Evolutionary conservation across 1,140 invertebrate species (phyloP).

Genomic region (Scylla paramamosain): DNA sequence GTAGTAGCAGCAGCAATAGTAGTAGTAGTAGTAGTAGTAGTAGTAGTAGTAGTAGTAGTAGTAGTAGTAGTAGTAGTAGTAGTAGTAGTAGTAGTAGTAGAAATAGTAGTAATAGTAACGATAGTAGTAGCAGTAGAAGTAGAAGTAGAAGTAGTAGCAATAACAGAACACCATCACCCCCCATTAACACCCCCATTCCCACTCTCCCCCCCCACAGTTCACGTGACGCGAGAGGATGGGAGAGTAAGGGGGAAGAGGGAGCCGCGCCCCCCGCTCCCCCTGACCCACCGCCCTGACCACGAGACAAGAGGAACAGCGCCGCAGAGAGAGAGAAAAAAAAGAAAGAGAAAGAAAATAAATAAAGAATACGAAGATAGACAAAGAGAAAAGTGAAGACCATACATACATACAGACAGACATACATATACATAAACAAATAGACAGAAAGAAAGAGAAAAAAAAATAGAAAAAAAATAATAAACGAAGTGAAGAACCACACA

Average conservation of each 20-base stretch:
- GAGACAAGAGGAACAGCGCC: not conserved
- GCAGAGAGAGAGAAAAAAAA: not conserved
- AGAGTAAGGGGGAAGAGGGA: not conserved
- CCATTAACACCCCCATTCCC: not conserved
- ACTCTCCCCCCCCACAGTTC: not conserved
- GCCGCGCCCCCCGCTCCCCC: conserved; percentile 3
- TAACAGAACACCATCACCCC: too few species aligned
- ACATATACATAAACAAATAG: not conserved
- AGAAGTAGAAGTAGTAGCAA: too few species aligned
- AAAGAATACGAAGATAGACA: not conserved
- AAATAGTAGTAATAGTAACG: too few species aligned
- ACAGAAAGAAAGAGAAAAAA: not conserved
- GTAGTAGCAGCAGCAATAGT: too few species aligned
- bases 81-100: not conserved
- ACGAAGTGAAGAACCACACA: not conserved
- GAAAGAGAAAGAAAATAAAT: not conserved
- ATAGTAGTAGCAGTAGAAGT: too few species aligned
- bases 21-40: not conserved
- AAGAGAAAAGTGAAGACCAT: not conserved
- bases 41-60: conserved; percentile 23
- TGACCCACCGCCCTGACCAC: not conserved
- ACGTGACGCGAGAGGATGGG: not conserved
- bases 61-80: not conserved
- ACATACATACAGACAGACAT: not conserved
- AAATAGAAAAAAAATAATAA: too few species aligned